Evolutionary conservation across 2,888 invertebrate species (phyloP).

Genomic region (Noctua fimbriata): DNA sequence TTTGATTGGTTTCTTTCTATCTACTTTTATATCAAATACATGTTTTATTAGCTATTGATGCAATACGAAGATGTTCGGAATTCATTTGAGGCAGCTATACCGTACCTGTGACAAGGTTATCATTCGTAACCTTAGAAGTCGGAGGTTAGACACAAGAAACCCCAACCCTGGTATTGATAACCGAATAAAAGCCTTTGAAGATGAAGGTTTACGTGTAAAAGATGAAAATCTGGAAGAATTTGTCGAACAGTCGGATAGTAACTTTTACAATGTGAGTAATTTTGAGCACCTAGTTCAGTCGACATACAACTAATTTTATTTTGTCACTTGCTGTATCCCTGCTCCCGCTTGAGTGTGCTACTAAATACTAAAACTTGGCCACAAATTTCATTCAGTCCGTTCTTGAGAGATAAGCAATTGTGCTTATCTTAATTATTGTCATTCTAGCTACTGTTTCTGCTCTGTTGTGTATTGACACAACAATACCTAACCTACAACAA

Average conservation of each 20-base stretch:
- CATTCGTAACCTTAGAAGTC: slow-evolving; percentile 77
- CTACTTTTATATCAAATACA: neutral
- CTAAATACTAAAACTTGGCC: neutral
- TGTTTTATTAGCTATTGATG: neutral
- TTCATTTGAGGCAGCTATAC: slow-evolving; percentile 75
- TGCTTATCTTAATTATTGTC: too few relatives aligned
- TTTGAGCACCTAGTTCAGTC: neutral
- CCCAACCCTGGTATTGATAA: slow-evolving; percentile 83
- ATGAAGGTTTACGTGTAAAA: slow-evolving; percentile 77
- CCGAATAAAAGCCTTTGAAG: slow-evolving; percentile 77
- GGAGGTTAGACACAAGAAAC: slow-evolving; percentile 68
- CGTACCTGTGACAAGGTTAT: slow-evolving; percentile 79
- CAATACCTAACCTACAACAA: too few relatives aligned
- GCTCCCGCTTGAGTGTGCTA: neutral
- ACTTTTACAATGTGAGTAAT: slow-evolving; percentile 81
- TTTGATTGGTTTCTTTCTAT: neutral
- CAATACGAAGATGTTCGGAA: slow-evolving; percentile 75
- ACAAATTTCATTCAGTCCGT: neutral
- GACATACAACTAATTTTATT: neutral
- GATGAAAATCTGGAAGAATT: slow-evolving; percentile 83
- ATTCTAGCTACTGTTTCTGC: too few relatives aligned
- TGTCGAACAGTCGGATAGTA: slow-evolving; percentile 83
- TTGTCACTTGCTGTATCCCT: neutral
- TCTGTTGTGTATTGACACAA: too few relatives aligned
- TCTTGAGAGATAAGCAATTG: neutral